A percentile compares a stretch with the other conserved stretches of the same genome.
These are phyloP conservation scores for Sternarchorhynchus goeldii DNA, from an alignment of 2,797 vertebrate genomes.

Conservation along the genomic window DNA sequence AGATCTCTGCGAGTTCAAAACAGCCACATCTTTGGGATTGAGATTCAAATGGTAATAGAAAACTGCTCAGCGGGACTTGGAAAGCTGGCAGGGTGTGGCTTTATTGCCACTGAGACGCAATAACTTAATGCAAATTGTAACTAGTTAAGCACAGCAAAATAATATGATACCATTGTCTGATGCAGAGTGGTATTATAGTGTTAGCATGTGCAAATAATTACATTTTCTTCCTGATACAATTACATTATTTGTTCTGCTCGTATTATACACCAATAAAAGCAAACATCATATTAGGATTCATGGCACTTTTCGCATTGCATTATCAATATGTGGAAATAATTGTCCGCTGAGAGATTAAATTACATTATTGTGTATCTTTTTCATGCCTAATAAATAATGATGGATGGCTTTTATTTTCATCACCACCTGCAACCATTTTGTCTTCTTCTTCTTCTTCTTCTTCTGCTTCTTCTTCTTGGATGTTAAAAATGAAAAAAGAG, in stretches of 20 bases:
- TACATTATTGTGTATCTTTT: constrained; percentile 99
- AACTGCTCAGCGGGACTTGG: constrained; percentile 63
- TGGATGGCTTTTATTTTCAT: constrained; percentile 99
- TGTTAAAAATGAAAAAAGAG: constrained; percentile 93
- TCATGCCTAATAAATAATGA: constrained; percentile 99
- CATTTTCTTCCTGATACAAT: constrained; percentile 91
- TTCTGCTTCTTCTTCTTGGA: constrained; percentile 84
- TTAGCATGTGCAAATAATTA: constrained; percentile 95
- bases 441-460: constrained; percentile 78
- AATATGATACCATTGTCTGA: constrained; percentile 79
- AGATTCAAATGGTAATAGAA: constrained; percentile 66
- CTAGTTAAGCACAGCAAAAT: constrained; percentile 86
- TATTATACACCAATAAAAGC: constrained; percentile 97
- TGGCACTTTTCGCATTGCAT: constrained; percentile 99
- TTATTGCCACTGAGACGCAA: constrained; percentile 78
- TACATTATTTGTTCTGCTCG: constrained; percentile 99
- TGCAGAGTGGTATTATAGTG: constrained; percentile 81
- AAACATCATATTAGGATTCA: constrained; percentile 99
- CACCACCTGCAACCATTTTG: constrained; percentile 99
- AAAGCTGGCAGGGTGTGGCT: constrained; percentile 64
- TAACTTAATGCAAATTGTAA: constrained; percentile 85
- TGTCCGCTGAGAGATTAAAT: constrained; percentile 99
- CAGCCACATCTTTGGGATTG: constrained; percentile 57
- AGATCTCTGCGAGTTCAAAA: constrained; percentile 51
- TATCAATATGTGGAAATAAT: constrained; percentile 99